Evolutionary conservation across 2,888 invertebrate species (phyloP), one percentile per base, ranked within the genome.

Genomic region (Gibbula magus): DNA sequence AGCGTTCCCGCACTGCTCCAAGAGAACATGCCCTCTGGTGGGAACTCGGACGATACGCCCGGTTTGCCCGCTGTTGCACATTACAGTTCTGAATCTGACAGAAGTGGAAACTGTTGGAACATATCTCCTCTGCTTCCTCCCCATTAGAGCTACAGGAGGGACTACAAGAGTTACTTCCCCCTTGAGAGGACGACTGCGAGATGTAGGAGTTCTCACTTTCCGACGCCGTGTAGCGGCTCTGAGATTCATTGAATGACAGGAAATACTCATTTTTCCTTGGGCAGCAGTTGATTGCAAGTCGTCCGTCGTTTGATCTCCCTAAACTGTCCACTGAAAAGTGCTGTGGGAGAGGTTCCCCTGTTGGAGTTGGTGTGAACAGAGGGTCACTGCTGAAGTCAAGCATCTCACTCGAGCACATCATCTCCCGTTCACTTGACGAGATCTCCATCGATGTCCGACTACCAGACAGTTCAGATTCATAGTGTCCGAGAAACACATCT

Each of bases 381-480:
- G 90, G 89, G n/a, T 89, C 89, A 81, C 88, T 88, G 83, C 89
- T 89, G 54, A 90, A 86, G 35, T 90, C 89, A 7, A 90, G 82
- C 86, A 90, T 86, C 78, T 90, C 90, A 87, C 90, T 90, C 5
- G 90, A 90, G 53, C 89, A 90, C 88, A 90, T 88, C 87, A 90
- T 89, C 67, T 90, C 89, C 13, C 88, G 83, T 78, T 90, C 90
- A 82, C 89, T 89, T 1, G 89, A 88, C 2, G 89, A 90, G 79
- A 90, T 86, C 75, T 90, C 89, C 89, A 89, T 89, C 18, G 90
- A 90, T 75, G 88, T 89, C 22, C 85, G 86, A 78, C 89, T 89
- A 0, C 86, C 85, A 0, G 90, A 89, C 20, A 89, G 84, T 80
- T 90, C 90, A 0, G 89, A 90, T 81, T 91, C 90, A 82, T 88